phyloP scores from a whole-genome alignment of 2,113 vertebrate genomes.

The Ranitomeya variabilis region DNA sequence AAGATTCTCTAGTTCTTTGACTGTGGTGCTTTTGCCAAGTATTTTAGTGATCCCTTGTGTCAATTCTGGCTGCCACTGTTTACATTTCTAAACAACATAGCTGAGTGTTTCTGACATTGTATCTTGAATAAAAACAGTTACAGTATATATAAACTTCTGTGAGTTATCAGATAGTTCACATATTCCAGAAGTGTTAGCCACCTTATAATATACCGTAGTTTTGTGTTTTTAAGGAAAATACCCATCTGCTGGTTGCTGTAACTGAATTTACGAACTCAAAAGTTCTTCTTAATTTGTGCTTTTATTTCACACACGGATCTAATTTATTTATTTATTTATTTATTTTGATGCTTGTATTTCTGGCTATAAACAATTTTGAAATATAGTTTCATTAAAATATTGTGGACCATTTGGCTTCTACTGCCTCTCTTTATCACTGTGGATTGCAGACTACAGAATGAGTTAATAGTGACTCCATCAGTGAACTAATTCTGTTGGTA shows the following conservation, averaged over 20 bases:
- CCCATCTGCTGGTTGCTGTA: neutral
- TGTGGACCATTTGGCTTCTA: no score
- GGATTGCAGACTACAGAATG: no score
- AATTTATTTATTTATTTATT: no score
- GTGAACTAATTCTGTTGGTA: no score
- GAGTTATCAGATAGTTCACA: neutral
- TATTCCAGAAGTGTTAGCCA: neutral
- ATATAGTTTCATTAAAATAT: no score
- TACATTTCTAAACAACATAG: neutral
- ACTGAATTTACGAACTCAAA: neutral
- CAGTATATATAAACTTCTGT: neutral
- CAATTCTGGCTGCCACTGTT: neutral
- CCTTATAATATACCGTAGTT: neutral
- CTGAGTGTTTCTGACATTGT: neutral
- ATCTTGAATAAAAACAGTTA: neutral
- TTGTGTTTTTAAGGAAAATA: neutral
- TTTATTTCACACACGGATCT: no score
- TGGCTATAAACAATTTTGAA: no score
- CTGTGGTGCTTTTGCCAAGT: constrained; percentile 13
- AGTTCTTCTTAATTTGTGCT: no score
- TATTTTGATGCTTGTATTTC: no score
- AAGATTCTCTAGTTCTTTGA: constrained; percentile 16
- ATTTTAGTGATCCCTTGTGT: constrained; percentile 1
- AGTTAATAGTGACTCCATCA: no score
- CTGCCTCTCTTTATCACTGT: no score